A percentile compares a stretch with the other conserved stretches of the same genome.
Conservation (phyloP, 2,113 vertebrate species). For the Heterocephalus glaber region DNA sequence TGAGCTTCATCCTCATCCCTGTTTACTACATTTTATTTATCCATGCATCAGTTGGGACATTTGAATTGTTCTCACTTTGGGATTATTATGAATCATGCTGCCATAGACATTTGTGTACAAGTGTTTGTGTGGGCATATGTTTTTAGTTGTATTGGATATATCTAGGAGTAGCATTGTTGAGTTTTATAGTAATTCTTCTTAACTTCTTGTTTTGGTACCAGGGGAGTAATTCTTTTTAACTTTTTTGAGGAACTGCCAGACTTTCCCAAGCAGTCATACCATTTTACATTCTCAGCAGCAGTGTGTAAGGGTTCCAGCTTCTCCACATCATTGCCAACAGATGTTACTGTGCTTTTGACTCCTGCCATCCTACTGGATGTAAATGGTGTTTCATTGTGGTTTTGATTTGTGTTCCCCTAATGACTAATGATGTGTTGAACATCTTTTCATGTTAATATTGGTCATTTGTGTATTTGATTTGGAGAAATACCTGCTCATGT, state of each 20-base stretch:
- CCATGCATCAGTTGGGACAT: background rate
- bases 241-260: slow-evolving; percentile 17
- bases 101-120: background rate
- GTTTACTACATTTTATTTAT: background rate
- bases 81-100: background rate
- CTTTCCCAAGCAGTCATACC: background rate
- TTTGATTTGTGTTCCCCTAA: slow-evolving; percentile 25
- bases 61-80: background rate
- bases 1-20: background rate
- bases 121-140: background rate
- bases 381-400: background rate
- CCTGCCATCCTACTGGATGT: background rate
- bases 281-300: background rate
- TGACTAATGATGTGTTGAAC: background rate
- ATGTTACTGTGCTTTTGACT: background rate
- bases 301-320: background rate
- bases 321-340: background rate
- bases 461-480: slow-evolving; percentile 19
- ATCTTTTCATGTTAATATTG: slow-evolving; percentile 9
- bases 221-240: background rate
- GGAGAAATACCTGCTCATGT: slow-evolving; percentile 3
- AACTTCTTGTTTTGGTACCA: too few species aligned
- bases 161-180: background rate
- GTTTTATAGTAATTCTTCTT: background rate
- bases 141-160: background rate